Conservation (phyloP, 2,888 invertebrate genomes). For the Cerceris rybyensis region DNA sequence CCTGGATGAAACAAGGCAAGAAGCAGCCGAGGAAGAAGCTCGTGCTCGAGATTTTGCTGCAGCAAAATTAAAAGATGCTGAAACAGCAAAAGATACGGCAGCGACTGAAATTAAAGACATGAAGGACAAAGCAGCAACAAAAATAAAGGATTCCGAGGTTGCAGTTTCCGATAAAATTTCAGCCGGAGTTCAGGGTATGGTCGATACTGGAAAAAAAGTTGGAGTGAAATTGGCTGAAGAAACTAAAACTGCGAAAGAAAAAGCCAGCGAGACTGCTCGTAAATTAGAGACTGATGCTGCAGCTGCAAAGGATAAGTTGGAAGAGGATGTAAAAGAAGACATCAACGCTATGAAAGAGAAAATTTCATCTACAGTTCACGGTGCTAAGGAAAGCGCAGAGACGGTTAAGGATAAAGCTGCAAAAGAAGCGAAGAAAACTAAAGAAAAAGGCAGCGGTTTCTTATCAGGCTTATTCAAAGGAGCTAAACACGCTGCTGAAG, state of each 20-base stretch:
- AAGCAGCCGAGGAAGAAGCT: conserved; percentile 82
- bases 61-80: conserved; percentile 42
- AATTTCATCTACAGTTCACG: too few species aligned
- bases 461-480: conserved; percentile 68
- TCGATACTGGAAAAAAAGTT: conserved; percentile 78
- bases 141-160: conserved; percentile 35
- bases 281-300: conserved; percentile 52
- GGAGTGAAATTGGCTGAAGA: conserved; percentile 42
- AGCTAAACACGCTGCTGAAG: conserved; percentile 62
- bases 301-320: conserved; percentile 48
- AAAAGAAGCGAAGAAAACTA: conserved; percentile 52
- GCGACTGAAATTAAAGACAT: conserved; percentile 45
- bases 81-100: conserved; percentile 58
- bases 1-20: conserved; percentile 69
- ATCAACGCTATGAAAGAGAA: conserved; percentile 13
- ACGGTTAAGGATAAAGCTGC: conserved; percentile 53
- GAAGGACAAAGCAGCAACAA: conserved; percentile 38
- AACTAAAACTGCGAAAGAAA: conserved; percentile 27
- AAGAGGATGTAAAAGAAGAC: conserved; percentile 42
- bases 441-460: conserved; percentile 62
- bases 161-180: conserved; percentile 37
- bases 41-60: conserved; percentile 35
- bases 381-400: conserved; percentile 17
- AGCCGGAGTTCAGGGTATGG: conserved; percentile 6
- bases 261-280: conserved; percentile 44